Percentiles rank a stretch among this genome's conserved stretches.
Conservation (phyloP, 2,888 invertebrate genomes). For the Thereva unica region DNA sequence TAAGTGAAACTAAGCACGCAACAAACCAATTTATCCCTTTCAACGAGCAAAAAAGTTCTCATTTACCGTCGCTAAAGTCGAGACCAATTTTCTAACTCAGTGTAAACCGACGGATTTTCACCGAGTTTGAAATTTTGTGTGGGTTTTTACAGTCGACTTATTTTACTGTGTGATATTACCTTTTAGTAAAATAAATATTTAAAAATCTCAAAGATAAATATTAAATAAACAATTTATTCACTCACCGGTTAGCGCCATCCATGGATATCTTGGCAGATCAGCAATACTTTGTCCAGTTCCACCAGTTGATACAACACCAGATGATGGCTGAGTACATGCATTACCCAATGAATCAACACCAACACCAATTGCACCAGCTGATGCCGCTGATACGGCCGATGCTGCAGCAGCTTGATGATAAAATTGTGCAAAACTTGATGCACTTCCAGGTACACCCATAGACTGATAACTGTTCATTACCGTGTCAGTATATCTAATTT, state of each 20-base stretch:
- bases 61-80: no score
- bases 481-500: conserved; percentile 56
- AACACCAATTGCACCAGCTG: conserved; percentile 74
- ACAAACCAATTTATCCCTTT: no score
- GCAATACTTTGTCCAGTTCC: conserved; percentile 82
- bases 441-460: conserved; percentile 60
- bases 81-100: no score
- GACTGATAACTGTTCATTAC: conserved; percentile 60
- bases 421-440: conserved; percentile 73
- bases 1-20: no score
- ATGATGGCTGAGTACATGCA: conserved; percentile 75
- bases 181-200: no score
- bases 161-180: no score
- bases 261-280: conserved; percentile 91
- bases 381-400: conserved; percentile 72
- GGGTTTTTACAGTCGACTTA: no score
- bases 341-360: conserved; percentile 78
- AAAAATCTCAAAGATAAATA: not conserved
- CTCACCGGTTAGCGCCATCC: conserved; percentile 95
- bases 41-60: no score
- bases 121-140: no score
- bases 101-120: no score
- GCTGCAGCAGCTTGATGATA: conserved; percentile 80
- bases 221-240: conserved; percentile 22
- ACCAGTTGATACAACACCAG: conserved; percentile 62